Percentiles rank a stretch among this genome's conserved stretches.
These are phyloP conservation scores for Pachyrhynchus sulphureomaculatus DNA, from an alignment of 1,140 invertebrate genomes.

Conservation along the genomic window DNA sequence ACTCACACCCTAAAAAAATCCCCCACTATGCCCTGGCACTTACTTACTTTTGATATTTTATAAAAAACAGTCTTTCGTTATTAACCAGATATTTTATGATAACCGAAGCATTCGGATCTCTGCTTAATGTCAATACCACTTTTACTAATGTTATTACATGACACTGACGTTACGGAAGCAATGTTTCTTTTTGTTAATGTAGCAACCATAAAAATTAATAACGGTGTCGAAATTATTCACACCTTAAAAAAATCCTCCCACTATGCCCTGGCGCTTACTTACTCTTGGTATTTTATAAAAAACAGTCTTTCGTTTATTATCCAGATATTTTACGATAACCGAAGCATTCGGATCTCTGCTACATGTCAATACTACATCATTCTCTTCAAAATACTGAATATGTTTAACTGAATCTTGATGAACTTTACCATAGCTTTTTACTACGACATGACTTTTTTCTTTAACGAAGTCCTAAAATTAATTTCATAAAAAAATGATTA, in stretches of 20 bases:
- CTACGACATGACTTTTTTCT: slow-evolving; percentile 51
- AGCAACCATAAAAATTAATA: too few species aligned
- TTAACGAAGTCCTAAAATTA: slow-evolving; percentile 50
- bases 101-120: slow-evolving; percentile 52
- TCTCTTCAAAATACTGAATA: slow-evolving; percentile 50
- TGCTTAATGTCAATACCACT: slow-evolving; percentile 56
- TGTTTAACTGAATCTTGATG: slow-evolving; percentile 52
- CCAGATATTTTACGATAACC: slow-evolving; percentile 51
- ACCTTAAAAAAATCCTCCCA: too few species aligned
- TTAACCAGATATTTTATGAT: slow-evolving; percentile 51
- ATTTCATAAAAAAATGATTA: too few species aligned
- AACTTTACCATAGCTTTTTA: slow-evolving; percentile 46
- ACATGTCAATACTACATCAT: slow-evolving; percentile 53
- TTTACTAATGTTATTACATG: too few species aligned
- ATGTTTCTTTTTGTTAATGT: too few species aligned
- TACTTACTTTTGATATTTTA: slow-evolving; percentile 53
- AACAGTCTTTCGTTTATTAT: slow-evolving; percentile 52
- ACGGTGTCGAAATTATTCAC: too few species aligned
- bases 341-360: slow-evolving; percentile 53
- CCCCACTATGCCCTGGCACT: too few species aligned
- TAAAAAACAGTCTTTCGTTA: slow-evolving; percentile 54
- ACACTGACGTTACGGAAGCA: too few species aligned
- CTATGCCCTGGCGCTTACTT: too few species aligned
- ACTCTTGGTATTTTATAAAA: slow-evolving; percentile 55
- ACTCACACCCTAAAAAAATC: too few species aligned